A percentile compares a stretch with the other conserved stretches of the same genome.
phyloP scores from a whole-genome alignment of 2,797 vertebrate species.

The Hoplostethus atlanticus region DNA sequence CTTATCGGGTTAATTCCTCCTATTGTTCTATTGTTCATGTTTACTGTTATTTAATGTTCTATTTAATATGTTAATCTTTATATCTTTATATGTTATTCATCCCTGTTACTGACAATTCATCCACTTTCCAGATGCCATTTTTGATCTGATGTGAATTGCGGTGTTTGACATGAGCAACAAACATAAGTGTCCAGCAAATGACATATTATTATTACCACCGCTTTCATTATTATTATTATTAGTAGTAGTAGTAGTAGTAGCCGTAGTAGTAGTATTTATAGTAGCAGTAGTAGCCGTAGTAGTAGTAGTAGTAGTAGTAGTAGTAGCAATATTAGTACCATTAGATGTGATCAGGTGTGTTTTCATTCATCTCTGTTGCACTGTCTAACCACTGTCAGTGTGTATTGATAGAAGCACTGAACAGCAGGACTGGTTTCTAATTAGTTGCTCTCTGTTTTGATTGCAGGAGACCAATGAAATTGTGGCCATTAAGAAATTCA shows the following conservation, averaged over 20 bases:
- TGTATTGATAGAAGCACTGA: conserved; percentile 26
- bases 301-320: not conserved
- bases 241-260: not conserved
- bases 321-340: conserved; percentile 2
- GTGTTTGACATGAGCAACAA: not conserved
- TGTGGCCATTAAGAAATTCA: conserved; percentile 99
- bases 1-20: conserved; percentile 9
- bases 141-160: not conserved
- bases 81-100: no score
- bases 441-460: conserved; percentile 60
- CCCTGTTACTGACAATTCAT: not conserved
- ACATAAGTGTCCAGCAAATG: no score
- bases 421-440: conserved; percentile 44
- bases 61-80: no score
- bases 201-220: no score
- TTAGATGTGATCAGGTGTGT: conserved; percentile 32
- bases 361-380: conserved; percentile 27
- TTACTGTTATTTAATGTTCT: no score
- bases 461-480: conserved; percentile 99
- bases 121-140: not conserved
- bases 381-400: not conserved
- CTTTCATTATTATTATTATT: no score
- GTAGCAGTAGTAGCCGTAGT: not conserved
- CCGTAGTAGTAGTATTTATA: no score
- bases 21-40: not conserved